Conservation (phyloP, 2,113 vertebrate genomes). For the Dendropsophus ebraccatus region DNA sequence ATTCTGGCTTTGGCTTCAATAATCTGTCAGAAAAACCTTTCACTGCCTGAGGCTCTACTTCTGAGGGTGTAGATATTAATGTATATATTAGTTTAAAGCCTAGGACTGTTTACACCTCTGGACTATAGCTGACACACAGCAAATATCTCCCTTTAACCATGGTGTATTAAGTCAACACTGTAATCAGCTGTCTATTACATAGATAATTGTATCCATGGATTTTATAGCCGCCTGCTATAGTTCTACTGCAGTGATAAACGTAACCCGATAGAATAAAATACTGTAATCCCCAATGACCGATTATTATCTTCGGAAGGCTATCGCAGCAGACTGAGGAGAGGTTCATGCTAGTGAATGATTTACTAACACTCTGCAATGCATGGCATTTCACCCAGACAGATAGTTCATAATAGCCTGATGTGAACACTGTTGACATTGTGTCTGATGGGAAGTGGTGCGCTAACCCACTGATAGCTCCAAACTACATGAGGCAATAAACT, state of each 20-base stretch:
- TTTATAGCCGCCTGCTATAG: background rate
- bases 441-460: slow-evolving; percentile 66
- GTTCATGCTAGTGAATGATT: slow-evolving; percentile 67
- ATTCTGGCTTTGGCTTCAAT: too few species aligned
- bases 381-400: slow-evolving; percentile 69
- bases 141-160: background rate
- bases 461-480: slow-evolving; percentile 68
- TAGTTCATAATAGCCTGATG: slow-evolving; percentile 68
- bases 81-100: too few species aligned
- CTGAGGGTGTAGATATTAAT: too few species aligned
- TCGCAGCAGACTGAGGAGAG: background rate
- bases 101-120: background rate
- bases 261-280: background rate
- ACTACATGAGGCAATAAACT: slow-evolving; percentile 44
- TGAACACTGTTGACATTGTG: slow-evolving; percentile 73
- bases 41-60: too few species aligned
- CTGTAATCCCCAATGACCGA: background rate
- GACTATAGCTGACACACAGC: background rate
- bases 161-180: background rate
- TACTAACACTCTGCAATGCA: slow-evolving; percentile 63
- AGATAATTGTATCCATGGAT: background rate
- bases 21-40: too few species aligned
- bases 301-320: background rate
- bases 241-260: too few species aligned
- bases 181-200: background rate